Base-by-base conservation (phyloP, 2,113 vertebrate species). In the Cyphotilapia sp. region DNA sequence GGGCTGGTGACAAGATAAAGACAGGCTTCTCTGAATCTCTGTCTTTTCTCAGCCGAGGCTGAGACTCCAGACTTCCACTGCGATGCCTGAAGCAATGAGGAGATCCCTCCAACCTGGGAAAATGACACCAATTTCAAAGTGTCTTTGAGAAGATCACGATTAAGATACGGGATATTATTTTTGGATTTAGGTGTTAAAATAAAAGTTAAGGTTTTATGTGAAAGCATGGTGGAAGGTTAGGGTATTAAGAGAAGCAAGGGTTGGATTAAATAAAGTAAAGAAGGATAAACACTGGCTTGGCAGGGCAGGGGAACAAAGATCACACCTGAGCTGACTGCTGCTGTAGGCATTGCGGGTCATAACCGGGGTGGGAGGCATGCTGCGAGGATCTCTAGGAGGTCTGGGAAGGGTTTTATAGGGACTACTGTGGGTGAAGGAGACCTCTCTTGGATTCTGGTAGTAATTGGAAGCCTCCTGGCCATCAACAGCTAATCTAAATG, bases 271-370 rank as follows among this genome's bases (percentile, higher is more conserved):
- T 49, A 12, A 53, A 82, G 13, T 51, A 71, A 31, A 81, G 35
- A 87, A 78, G 11, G 13, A 66, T 57, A 29, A 38, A 31, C 12
- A 42, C 19, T 19, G 54, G 85, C 54, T 69, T 74, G 10, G 59
- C 4, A 84, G 4, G 71, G 82, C 69, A 78, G 31, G 51, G 47
- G 22, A 84, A 49, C 59, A 24, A 84, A 56, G 33, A 51, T 88
- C 96, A 94, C 96, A 99, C 98, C 97, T 97, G 89, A 98, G 94
- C 93, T 98, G 98, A 96, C 96, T 98, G 97, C 97, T 99, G 94
- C 98, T 99, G 96, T 98, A 98, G 92, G 98, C 98, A 1, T 98
- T 99, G 81, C 98, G 97, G 53, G 98, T 98, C 85, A 99, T 97
- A 83, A 98, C 96, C 0, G 98, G 98, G 1, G 98, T 98, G 12